Conservation (phyloP, 2,113 vertebrate genomes). For the Epinephelus cyanopodus region DNA sequence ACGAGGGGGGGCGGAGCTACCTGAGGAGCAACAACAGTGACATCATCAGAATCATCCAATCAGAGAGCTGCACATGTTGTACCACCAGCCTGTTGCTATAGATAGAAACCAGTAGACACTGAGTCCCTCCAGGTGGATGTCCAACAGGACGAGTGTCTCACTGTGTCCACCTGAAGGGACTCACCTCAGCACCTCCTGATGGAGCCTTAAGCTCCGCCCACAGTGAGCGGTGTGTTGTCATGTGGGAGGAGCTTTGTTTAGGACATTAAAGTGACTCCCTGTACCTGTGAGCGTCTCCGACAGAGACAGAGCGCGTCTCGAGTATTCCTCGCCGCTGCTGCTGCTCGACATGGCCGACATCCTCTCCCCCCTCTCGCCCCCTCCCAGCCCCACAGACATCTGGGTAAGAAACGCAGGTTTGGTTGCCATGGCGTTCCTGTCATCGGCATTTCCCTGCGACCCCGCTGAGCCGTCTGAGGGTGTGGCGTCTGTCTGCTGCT, state of each 20-base stretch:
- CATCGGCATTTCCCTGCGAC: conserved; percentile 92
- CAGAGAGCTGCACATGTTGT: no score
- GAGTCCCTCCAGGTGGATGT: no score
- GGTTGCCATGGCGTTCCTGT: conserved; percentile 77
- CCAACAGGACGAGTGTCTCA: no score
- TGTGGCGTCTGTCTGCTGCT: conserved; percentile 44
- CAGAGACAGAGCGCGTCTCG: conserved; percentile 89
- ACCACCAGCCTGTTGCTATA: no score
- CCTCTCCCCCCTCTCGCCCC: conserved; percentile 54
- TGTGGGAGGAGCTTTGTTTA: no score
- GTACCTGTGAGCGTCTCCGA: conserved; percentile 86
- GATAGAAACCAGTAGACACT: no score
- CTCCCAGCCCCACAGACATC: conserved; percentile 73
- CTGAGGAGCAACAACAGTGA: conserved; percentile 36
- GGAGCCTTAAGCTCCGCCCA: no score
- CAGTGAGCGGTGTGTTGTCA: no score
- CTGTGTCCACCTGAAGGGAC: no score
- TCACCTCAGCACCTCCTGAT: no score
- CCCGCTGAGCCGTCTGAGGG: conserved; percentile 92
- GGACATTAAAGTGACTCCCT: no score
- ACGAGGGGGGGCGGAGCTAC: conserved; percentile 54
- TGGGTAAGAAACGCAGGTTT: conserved; percentile 89
- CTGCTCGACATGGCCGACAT: conserved; percentile 78
- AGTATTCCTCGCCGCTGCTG: conserved; percentile 89
- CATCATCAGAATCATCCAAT: neutral